Base-by-base conservation (phyloP, 37 sponge, comb jelly and placozoan species). In the Oopsacas minuta region DNA sequence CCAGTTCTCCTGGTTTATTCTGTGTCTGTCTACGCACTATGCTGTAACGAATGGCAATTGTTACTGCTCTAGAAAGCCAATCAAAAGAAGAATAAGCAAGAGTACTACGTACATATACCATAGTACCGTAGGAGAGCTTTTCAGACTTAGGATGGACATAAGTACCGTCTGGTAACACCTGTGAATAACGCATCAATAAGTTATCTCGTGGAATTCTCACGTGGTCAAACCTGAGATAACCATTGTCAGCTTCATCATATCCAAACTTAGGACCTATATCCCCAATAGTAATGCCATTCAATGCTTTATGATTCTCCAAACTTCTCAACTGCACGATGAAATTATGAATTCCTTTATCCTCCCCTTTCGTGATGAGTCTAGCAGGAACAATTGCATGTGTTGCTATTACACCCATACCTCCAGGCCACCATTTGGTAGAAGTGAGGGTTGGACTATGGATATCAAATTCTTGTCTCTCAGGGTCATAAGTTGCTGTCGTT, bases 211-310 rank as follows among this genome's bases (percentile, higher is more conserved):
- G 96, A 12, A 96, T 94, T 28, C 91, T 83, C 8, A 96, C 92
- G 84, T 96, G 85, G 37, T 88, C 81, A 35, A 96, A 39, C 37
- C 84, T 32, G 69, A 96, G 83, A 61, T 89, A 96, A 32, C 96
- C 96, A 83, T 96, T 96, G 86, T 96, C 96, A 82, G 86, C 86
- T 0, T 86, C 87, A 36, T 85, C 38, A 85, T 90, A 93, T 0
- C 96, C 96, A 52, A 89, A 85, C 86, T 94, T 94, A 20, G 94
- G 92, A 17, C 96, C 96, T 87, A 96, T 94, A 81, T 96, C 94
- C 36, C 96, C 96, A 17, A 96, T 89, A 38, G 87, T 88, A 15
- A 96, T 52, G 53, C 96, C 96, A 91, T n/a, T 12, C 75, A 61
- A 32, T n/a, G 75, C 17, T 3, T n/a, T 25, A 88, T 95, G 95